Conservation (phyloP, 2,888 invertebrate genomes). For the Tetragonula carbonaria region DNA sequence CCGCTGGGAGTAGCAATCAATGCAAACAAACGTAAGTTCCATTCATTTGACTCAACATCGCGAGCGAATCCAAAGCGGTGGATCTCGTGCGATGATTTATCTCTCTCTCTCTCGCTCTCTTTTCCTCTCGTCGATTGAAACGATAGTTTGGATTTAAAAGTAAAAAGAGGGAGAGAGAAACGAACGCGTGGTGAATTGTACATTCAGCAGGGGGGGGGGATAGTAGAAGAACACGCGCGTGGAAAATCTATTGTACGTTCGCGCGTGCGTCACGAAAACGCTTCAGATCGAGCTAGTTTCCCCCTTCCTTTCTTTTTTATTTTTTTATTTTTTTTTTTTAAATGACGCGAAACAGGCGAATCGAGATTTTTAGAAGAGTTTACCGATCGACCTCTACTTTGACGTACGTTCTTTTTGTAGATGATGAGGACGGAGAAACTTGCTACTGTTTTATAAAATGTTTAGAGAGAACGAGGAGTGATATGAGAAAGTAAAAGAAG, state of each 20-base stretch:
- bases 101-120: background rate
- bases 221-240: slow-evolving; percentile 3
- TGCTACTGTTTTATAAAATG: slow-evolving; percentile 57
- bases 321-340: no score
- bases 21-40: slow-evolving; percentile 8
- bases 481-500: background rate
- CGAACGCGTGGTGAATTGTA: background rate
- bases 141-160: background rate
- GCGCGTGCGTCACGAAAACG: slow-evolving; percentile 3
- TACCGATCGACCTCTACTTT: slow-evolving; percentile 18
- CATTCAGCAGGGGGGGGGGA: background rate
- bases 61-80: background rate
- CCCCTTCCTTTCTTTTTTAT: no score
- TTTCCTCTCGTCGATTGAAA: background rate
- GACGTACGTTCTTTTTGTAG: slow-evolving; percentile 26
- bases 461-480: slow-evolving; percentile 25
- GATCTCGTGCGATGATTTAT: background rate
- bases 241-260: slow-evolving; percentile 41
- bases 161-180: background rate
- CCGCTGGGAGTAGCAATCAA: background rate
- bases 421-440: slow-evolving; percentile 15
- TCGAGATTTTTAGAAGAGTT: slow-evolving; percentile 45
- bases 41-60: background rate
- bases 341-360: background rate
- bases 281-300: background rate